phyloP scores from a whole-genome alignment of 2,888 invertebrate genomes.

The Fragum sueziense region DNA sequence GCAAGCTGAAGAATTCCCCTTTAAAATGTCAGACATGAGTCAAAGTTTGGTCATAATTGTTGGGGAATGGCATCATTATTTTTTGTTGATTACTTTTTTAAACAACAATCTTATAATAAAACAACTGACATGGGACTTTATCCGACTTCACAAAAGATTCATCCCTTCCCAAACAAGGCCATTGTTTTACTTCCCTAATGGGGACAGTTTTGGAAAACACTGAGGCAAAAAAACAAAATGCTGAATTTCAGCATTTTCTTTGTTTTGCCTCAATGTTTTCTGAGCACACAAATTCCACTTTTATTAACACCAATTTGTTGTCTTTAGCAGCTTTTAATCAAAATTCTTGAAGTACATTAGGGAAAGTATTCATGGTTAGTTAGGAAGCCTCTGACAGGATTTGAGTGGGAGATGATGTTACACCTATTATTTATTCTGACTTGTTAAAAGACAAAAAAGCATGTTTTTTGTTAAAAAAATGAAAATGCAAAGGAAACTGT shows the following conservation, averaged over 20 bases:
- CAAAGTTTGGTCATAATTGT: too few species aligned
- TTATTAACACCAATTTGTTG: not conserved
- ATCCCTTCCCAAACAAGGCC: not conserved
- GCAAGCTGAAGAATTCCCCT: too few species aligned
- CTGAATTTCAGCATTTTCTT: not conserved
- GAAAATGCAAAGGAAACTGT: not conserved
- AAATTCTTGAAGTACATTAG: too few species aligned
- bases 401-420: not conserved
- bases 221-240: not conserved
- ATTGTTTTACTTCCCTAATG: not conserved
- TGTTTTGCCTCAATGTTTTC: constrained; percentile 10
- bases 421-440: not conserved
- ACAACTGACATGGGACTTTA: too few species aligned
- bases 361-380: too few species aligned
- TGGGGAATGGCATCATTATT: too few species aligned
- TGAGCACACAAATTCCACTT: too few species aligned
- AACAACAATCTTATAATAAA: too few species aligned
- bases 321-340: too few species aligned
- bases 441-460: not conserved
- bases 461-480: not conserved
- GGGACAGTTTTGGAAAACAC: not conserved
- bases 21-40: too few species aligned
- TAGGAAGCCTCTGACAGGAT: not conserved
- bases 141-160: too few species aligned
- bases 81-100: too few species aligned